A percentile compares a stretch with the other conserved stretches of the same genome.
These are phyloP conservation scores for Antheraea mylitta DNA, from an alignment of 1,140 invertebrate genomes.

Conservation along the genomic window DNA sequence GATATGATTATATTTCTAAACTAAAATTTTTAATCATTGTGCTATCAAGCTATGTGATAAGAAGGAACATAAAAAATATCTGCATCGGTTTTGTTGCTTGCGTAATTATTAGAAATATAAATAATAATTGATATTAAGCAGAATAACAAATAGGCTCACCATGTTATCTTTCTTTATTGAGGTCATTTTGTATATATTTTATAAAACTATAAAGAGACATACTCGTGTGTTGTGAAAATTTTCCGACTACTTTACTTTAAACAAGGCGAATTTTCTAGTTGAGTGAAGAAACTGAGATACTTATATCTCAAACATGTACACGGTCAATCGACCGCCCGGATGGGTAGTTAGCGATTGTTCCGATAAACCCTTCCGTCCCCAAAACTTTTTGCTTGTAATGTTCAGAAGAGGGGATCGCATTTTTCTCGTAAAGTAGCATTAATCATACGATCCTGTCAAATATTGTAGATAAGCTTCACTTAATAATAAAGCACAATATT, in stretches of 20 bases:
- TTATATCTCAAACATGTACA: background rate
- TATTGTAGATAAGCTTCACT: background rate
- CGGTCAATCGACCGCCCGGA: background rate
- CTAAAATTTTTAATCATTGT: too few species aligned
- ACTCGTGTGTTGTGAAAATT: background rate
- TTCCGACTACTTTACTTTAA: background rate
- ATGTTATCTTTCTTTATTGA: too few species aligned
- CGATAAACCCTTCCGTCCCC: background rate
- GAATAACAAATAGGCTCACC: too few species aligned
- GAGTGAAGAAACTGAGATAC: background rate
- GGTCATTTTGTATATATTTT: too few species aligned
- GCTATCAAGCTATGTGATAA: too few species aligned
- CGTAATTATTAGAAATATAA: too few species aligned
- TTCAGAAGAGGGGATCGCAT: background rate
- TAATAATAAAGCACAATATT: background rate
- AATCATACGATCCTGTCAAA: background rate
- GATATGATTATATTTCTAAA: too few species aligned
- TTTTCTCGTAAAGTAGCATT: constrained; percentile 1
- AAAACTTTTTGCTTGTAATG: constrained; percentile 1
- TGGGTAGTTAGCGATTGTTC: background rate
- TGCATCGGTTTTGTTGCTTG: too few species aligned
- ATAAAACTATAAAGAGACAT: too few species aligned
- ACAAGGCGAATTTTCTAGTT: background rate
- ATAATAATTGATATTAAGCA: too few species aligned
- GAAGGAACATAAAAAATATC: too few species aligned